A percentile compares a stretch with the other conserved stretches of the same genome.
phyloP scores from a whole-genome alignment of 1,140 invertebrate species.

The Aphaenogaster ashmeadi region DNA sequence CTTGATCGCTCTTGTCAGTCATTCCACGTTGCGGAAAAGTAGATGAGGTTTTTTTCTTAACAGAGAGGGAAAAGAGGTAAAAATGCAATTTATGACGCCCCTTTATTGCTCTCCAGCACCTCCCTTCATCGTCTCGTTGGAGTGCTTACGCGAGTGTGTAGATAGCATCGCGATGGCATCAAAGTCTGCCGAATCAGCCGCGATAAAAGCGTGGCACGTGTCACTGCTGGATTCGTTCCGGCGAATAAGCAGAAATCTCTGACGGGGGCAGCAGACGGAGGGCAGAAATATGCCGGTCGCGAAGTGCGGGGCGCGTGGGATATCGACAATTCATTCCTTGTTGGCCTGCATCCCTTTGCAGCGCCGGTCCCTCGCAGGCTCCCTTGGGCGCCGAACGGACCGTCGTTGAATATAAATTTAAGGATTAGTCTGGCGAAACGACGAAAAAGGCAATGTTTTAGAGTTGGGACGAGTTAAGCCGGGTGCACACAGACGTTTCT shows the following conservation, averaged over 20 bases:
- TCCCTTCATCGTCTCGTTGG: neutral
- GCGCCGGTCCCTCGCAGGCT: neutral
- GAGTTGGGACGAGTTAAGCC: conserved; percentile 40
- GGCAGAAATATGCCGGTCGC: neutral
- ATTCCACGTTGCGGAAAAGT: neutral
- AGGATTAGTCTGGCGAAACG: conserved; percentile 34
- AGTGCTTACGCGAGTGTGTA: neutral
- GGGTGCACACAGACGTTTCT: conserved; percentile 10
- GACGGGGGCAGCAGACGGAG: neutral
- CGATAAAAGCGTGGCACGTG: conserved; percentile 40
- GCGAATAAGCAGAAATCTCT: neutral
- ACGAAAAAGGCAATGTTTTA: conserved; percentile 17
- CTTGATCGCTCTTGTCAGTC: conserved; percentile 11
- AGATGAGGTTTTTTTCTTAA: neutral
- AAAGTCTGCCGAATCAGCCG: conserved; percentile 14
- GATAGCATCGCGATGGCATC: neutral
- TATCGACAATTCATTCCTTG: conserved; percentile 44
- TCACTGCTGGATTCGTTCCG: conserved; percentile 5
- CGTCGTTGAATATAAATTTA: conserved; percentile 59
- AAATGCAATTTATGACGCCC: neutral
- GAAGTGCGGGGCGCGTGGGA: neutral
- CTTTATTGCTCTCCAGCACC: neutral
- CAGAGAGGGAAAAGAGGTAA: neutral
- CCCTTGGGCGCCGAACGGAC: neutral
- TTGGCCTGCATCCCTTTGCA: neutral